Percentiles rank a stretch among this genome's conserved stretches.
phyloP scores from a whole-genome alignment of 2,113 vertebrate species.

The Heloderma charlesbogerti region DNA sequence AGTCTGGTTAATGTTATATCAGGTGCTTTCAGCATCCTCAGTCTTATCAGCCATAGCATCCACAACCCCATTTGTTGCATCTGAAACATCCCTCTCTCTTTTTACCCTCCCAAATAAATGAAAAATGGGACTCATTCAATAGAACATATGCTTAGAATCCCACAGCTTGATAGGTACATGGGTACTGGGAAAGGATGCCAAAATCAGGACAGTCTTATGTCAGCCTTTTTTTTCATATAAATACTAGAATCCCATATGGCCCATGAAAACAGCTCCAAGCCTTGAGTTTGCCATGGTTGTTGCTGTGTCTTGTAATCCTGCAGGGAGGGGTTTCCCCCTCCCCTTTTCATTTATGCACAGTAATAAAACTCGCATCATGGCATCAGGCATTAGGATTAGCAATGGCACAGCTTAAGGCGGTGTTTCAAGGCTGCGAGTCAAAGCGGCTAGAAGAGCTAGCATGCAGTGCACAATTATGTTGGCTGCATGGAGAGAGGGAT shows the following conservation, averaged over 20 bases:
- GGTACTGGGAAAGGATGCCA: slow-evolving; percentile 53
- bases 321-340: slow-evolving; percentile 58
- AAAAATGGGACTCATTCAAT: slow-evolving; percentile 55
- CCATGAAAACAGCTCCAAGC: slow-evolving; percentile 58
- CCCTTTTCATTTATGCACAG: slow-evolving; percentile 70
- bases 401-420: slow-evolving; percentile 72
- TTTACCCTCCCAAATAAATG: slow-evolving; percentile 41
- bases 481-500: slow-evolving; percentile 67
- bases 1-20: neutral
- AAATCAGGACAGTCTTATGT: slow-evolving; percentile 52
- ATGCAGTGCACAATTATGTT: slow-evolving; percentile 56
- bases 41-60: slow-evolving; percentile 18
- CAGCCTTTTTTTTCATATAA: slow-evolving; percentile 43
- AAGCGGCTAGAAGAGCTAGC: slow-evolving; percentile 63
- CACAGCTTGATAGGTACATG: slow-evolving; percentile 66
- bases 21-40: neutral
- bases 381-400: slow-evolving; percentile 79
- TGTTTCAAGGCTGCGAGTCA: slow-evolving; percentile 67
- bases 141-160: slow-evolving; percentile 63
- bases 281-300: slow-evolving; percentile 55
- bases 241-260: slow-evolving; percentile 66
- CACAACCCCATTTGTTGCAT: slow-evolving; percentile 41
- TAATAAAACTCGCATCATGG: slow-evolving; percentile 76
- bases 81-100: slow-evolving; percentile 30
- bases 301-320: slow-evolving; percentile 71